Evolutionary conservation across 2,797 vertebrate genomes (phyloP).

Genomic region (Dromococcyx pavoninus): DNA sequence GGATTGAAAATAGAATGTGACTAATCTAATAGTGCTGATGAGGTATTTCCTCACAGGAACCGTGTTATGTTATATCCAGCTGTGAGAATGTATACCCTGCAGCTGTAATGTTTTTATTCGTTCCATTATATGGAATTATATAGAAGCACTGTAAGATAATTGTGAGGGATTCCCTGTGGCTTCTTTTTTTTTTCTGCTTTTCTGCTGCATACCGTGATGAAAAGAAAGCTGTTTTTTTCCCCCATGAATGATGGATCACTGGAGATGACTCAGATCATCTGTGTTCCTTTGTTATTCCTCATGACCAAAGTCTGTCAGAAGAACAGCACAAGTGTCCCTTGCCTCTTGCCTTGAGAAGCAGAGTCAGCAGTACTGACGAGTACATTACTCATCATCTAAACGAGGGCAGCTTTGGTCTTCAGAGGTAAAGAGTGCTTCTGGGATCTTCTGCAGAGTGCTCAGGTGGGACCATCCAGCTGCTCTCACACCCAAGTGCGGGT

Average conservation of each 20-base stretch:
- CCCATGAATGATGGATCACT: not conserved
- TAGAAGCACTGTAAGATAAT: not conserved
- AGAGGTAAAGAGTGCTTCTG: not conserved
- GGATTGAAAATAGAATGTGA: not conserved
- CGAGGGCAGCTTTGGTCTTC: accelerated
- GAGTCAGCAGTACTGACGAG: not conserved
- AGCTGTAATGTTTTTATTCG: not conserved
- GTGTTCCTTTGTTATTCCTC: not conserved
- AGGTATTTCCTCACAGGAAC: not conserved
- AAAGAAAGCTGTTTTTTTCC: not conserved
- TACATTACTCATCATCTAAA: not conserved
- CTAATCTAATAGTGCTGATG: not conserved
- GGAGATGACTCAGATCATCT: not conserved
- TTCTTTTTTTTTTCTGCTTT: not conserved
- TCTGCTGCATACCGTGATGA: not conserved
- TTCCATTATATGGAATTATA: not conserved
- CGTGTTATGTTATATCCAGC: not conserved
- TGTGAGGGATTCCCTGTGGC: not conserved
- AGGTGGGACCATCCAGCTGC: accelerated
- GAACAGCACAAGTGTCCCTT: not conserved
- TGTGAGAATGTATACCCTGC: not conserved
- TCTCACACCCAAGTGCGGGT: accelerated
- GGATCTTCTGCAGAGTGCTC: not conserved
- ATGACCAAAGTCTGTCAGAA: not conserved
- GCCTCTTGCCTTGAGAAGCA: not conserved